Conservation (phyloP, 2,797 vertebrate species). For the Argentina silus region DNA sequence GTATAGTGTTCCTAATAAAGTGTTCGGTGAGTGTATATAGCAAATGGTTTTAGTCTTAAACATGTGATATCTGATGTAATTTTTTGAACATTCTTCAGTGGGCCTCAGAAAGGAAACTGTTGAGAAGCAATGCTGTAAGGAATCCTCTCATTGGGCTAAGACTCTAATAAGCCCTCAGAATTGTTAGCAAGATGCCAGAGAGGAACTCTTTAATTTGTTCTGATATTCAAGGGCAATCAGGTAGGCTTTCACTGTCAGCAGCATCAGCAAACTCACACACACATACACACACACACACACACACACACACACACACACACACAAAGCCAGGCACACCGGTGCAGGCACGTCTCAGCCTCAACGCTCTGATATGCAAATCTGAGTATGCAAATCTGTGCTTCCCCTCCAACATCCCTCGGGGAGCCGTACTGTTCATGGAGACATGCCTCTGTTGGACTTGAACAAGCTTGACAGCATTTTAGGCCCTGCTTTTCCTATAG, state of each 20-base stretch:
- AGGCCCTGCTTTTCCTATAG: too few relatives aligned
- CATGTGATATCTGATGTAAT: background rate
- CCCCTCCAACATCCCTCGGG: slow-evolving; percentile 1
- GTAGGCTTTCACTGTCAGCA: background rate
- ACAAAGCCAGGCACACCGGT: slow-evolving; percentile 28
- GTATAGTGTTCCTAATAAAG: too few relatives aligned
- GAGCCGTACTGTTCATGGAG: background rate
- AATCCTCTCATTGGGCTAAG: too few relatives aligned
- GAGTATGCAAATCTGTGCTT: slow-evolving; percentile 50
- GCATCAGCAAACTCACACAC: background rate
- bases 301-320: slow-evolving; percentile 2
- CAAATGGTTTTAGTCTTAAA: background rate
- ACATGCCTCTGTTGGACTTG: background rate
- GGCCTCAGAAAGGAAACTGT: too few relatives aligned
- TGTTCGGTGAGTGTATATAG: too few relatives aligned
- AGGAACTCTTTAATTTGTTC: background rate
- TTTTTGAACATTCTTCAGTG: background rate
- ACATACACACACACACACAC: background rate
- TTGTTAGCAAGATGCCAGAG: too few relatives aligned
- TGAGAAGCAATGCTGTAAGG: too few relatives aligned
- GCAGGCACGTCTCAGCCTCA: slow-evolving; percentile 22
- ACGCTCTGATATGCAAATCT: slow-evolving; percentile 71
- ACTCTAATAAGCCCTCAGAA: too few relatives aligned
- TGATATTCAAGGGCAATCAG: background rate
- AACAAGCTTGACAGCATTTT: slow-evolving; percentile 55